Base-by-base conservation (phyloP, 2,888 invertebrate genomes). In the Leptarthrus brevirostris region DNA sequence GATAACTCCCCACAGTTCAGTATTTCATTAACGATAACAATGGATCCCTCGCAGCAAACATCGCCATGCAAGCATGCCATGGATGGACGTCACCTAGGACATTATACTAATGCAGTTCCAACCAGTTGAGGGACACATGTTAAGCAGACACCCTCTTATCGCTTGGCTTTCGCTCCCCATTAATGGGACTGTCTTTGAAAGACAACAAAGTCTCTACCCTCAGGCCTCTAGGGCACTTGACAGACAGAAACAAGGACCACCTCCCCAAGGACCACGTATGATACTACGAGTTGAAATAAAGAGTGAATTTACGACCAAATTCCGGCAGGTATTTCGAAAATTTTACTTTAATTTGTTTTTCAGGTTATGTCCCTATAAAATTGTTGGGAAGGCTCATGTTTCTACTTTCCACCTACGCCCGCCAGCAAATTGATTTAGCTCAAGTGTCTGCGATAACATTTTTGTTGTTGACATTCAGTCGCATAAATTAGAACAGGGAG, bases 361-460 rank as follows among this genome's bases (percentile, higher is more conserved):
- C 44, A 44, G 47, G 40, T 64, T 64, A 64, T 64, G 24, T 14
- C 40, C 47, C 64, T 14, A 20, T 24, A 64, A 64, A 64, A 64
- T 47, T 44, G 5, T 3, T 44, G 24, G 56, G 44, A 24, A 18
- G 44, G 24, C 47, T 40, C 40, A n/a, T 30, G 30, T 40, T 40
- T 14, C 64, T 20, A 64, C 20, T 44, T 40, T 40, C 14, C 26
- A 6, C 44, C 64, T 14, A n/a, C 14, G 22, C 24, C 22, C 47
- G 12, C 24, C 47, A 49, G 18, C 20, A 64, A 64, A 64, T 44
- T 36, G 64, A 64, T 64, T 47, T 64, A 44, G 44, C 16, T 64
- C 64, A 64, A 64, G 64, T 64, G 44, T n/a, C 47, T 47, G 64
- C 47, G 64, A 64, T 64, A 64, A 64, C 64, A 64, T 64, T 64